Evolutionary conservation across 2,888 invertebrate genomes (phyloP).

Genomic region (Stegophylla sp.): DNA sequence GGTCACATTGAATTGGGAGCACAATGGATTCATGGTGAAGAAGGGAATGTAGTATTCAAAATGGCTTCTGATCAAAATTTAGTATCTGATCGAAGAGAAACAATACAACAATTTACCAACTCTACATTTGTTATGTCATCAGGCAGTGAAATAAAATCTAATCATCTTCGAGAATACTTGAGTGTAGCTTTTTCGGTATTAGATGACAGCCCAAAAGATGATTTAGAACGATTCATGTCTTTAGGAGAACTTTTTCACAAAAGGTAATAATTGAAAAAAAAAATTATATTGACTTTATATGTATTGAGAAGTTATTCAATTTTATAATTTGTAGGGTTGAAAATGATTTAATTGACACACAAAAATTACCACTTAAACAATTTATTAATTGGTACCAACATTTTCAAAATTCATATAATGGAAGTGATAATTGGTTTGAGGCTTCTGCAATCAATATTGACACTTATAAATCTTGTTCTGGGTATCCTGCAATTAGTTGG

Average conservation of each 20-base stretch:
- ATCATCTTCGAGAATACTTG: slow-evolving; percentile 29
- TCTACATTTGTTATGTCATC: slow-evolving; percentile 44
- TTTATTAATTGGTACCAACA: slow-evolving; percentile 70
- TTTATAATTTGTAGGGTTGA: slow-evolving; percentile 22
- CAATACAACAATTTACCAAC: slow-evolving; percentile 43
- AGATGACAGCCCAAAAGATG: slow-evolving; percentile 46
- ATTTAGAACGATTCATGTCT: slow-evolving; percentile 55
- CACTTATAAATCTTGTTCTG: slow-evolving; percentile 75
- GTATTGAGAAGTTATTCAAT: background rate
- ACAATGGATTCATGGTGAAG: slow-evolving; percentile 81
- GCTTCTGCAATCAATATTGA: slow-evolving; percentile 73
- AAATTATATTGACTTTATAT: background rate
- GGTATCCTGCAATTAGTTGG: slow-evolving; percentile 77
- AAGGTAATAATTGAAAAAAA: slow-evolving; percentile 18
- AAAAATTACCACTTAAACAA: slow-evolving; percentile 46
- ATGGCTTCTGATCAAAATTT: slow-evolving; percentile 63
- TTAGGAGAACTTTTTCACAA: slow-evolving; percentile 53
- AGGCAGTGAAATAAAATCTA: slow-evolving; percentile 20
- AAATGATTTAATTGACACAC: slow-evolving; percentile 25
- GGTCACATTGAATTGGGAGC: slow-evolving; percentile 76
- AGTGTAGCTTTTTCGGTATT: slow-evolving; percentile 28
- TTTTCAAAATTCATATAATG: slow-evolving; percentile 68
- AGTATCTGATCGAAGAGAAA: slow-evolving; percentile 39
- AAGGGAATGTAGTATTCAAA: slow-evolving; percentile 70
- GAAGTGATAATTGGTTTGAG: slow-evolving; percentile 72